Evolutionary conservation across 1,140 invertebrate species (phyloP).

Genomic region (Himalopsyche phryganea): DNA sequence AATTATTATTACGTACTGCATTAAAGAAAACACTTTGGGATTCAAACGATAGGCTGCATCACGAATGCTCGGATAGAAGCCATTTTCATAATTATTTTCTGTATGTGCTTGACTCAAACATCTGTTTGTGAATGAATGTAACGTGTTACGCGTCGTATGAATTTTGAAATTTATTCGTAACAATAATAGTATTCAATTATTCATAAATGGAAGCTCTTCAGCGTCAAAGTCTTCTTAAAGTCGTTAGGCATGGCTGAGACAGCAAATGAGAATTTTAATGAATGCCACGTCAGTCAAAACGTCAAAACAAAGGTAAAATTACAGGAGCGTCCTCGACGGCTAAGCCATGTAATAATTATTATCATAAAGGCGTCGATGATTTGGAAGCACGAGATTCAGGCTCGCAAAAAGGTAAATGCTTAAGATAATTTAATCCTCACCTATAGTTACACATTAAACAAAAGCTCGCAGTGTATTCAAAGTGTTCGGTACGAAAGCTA

Average conservation of each 20-base stretch:
- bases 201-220: too few species aligned
- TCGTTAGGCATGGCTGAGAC: not conserved
- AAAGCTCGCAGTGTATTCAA: constrained; percentile 32
- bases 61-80: too few species aligned
- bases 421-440: constrained; percentile 33
- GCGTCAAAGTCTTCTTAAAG: too few species aligned
- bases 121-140: too few species aligned
- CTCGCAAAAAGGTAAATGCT: constrained; percentile 32
- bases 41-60: too few species aligned
- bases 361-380: constrained; percentile 5
- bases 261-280: not conserved
- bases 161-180: too few species aligned
- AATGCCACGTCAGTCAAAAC: not conserved
- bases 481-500: constrained; percentile 24
- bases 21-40: too few species aligned
- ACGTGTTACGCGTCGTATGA: too few species aligned
- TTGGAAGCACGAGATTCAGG: not conserved
- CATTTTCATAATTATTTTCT: too few species aligned
- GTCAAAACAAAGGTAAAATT: constrained; percentile 11
- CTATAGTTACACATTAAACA: constrained; percentile 31
- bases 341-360: constrained; percentile 6
- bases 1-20: too few species aligned
- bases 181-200: too few species aligned
- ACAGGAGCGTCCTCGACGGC: constrained; percentile 10
- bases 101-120: too few species aligned